Percentiles rank a stretch among this genome's conserved stretches.
Evolutionary conservation across 2,888 invertebrate species (phyloP).

Genomic region (Orthosia gothica): DNA sequence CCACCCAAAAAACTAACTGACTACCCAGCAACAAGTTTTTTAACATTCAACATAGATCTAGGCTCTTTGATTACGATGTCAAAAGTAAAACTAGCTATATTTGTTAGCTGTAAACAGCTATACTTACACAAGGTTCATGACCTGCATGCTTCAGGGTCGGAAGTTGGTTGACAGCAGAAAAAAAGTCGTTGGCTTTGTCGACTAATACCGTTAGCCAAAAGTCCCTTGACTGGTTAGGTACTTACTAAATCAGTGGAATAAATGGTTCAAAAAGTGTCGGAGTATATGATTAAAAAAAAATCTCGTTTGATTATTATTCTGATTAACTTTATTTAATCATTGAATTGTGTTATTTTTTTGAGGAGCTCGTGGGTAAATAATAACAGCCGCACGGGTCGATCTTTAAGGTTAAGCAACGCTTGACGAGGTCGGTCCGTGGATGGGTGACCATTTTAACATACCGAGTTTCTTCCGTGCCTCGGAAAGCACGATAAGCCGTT

Average conservation of each 20-base stretch:
- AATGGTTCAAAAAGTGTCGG: neutral
- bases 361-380: too few species aligned
- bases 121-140: slow-evolving; percentile 35
- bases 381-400: too few species aligned
- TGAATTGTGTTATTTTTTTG: too few species aligned
- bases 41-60: slow-evolving; percentile 27
- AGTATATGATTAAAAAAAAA: too few species aligned
- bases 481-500: too few species aligned
- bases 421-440: too few species aligned
- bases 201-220: slow-evolving; percentile 33
- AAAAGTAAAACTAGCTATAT: slow-evolving; percentile 47
- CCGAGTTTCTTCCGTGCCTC: too few species aligned
- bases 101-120: slow-evolving; percentile 2
- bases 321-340: too few species aligned
- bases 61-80: slow-evolving; percentile 29
- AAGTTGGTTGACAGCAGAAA: slow-evolving; percentile 23
- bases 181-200: slow-evolving; percentile 3
- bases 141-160: slow-evolving; percentile 20
- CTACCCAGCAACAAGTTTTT: slow-evolving; percentile 11
- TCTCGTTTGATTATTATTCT: too few species aligned
- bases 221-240: slow-evolving; percentile 8
- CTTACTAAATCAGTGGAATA: slow-evolving; percentile 1
- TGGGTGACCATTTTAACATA: too few species aligned
- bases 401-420: too few species aligned
- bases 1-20: neutral